phyloP scores from a whole-genome alignment of 2,113 vertebrate genomes.

The Lamprotornis superbus region DNA sequence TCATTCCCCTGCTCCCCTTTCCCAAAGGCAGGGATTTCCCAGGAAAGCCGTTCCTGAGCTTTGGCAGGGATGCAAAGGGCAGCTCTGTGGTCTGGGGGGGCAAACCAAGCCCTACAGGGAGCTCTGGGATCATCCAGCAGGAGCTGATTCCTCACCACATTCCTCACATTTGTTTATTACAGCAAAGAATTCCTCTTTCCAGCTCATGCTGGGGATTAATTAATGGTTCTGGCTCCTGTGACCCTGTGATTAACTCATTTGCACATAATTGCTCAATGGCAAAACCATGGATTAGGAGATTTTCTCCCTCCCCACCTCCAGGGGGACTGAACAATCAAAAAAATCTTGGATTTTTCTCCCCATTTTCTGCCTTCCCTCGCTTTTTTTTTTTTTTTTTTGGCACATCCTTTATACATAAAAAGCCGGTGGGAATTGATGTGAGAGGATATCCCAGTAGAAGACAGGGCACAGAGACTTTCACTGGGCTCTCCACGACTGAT shows the following conservation, averaged over 20 bases:
- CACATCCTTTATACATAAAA: neutral
- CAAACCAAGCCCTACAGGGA: fast-evolving
- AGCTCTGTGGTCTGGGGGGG: too few relatives aligned
- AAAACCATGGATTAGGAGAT: conserved; percentile 37
- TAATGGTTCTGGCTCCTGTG: conserved; percentile 67
- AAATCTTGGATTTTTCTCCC: neutral
- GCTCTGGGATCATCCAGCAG: fast-evolving
- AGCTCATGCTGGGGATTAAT: conserved; percentile 64
- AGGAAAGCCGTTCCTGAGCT: neutral
- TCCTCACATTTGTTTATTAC: neutral
- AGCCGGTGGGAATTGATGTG: fast-evolving
- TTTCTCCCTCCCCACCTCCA: neutral
- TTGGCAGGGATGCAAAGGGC: neutral
- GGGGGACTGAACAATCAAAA: neutral
- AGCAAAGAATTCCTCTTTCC: neutral
- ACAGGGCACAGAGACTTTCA: neutral
- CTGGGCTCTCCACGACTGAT: fast-evolving
- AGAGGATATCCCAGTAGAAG: neutral
- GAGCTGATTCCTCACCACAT: neutral
- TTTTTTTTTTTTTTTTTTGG: too few relatives aligned
- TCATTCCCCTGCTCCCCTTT: neutral
- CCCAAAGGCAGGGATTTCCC: neutral
- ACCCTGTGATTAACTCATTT: conserved; percentile 75
- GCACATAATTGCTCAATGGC: conserved; percentile 67
- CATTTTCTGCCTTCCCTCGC: neutral